Percentiles rank a stretch among this genome's conserved stretches.
phyloP scores from a whole-genome alignment of 2,113 vertebrate genomes.

The Alosa alosa region DNA sequence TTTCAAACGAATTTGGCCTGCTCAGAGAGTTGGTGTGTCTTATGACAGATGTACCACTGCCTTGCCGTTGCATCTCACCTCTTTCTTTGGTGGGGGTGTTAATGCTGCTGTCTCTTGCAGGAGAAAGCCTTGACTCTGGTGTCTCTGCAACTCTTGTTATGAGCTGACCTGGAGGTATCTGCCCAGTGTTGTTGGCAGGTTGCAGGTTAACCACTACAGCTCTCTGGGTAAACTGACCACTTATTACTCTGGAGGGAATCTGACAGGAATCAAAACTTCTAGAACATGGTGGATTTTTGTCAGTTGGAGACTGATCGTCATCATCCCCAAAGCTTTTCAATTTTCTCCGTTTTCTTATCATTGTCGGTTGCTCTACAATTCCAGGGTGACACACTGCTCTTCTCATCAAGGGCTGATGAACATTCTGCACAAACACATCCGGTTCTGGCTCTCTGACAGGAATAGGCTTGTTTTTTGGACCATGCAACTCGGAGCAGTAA shows the following conservation, averaged over 20 bases:
- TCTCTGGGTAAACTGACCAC: constrained; percentile 63
- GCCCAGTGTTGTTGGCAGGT: constrained; percentile 64
- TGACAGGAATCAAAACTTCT: constrained; percentile 74
- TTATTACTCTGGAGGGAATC: constrained; percentile 55
- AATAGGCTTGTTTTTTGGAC: constrained; percentile 89
- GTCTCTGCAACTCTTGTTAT: constrained; percentile 70
- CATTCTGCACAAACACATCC: constrained; percentile 66
- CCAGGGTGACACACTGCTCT: constrained; percentile 73
- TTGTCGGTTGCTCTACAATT: constrained; percentile 82
- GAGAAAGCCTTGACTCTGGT: constrained; percentile 71
- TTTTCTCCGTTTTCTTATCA: constrained; percentile 92
- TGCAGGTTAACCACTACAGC: constrained; percentile 65
- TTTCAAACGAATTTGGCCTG: constrained; percentile 88
- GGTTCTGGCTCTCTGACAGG: constrained; percentile 78
- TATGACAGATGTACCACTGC: constrained; percentile 93
- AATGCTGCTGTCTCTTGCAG: constrained; percentile 74
- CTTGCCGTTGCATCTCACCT: constrained; percentile 83
- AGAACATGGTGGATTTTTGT: constrained; percentile 68
- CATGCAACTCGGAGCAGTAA: constrained; percentile 96
- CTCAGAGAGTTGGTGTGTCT: constrained; percentile 96
- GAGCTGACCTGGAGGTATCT: constrained; percentile 78
- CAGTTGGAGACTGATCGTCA: constrained; percentile 87
- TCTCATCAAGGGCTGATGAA: constrained; percentile 76
- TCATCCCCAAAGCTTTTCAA: constrained; percentile 98
- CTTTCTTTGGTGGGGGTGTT: constrained; percentile 70